Conservation (phyloP, 2,113 vertebrate species). For the Solenodon paradoxus region DNA sequence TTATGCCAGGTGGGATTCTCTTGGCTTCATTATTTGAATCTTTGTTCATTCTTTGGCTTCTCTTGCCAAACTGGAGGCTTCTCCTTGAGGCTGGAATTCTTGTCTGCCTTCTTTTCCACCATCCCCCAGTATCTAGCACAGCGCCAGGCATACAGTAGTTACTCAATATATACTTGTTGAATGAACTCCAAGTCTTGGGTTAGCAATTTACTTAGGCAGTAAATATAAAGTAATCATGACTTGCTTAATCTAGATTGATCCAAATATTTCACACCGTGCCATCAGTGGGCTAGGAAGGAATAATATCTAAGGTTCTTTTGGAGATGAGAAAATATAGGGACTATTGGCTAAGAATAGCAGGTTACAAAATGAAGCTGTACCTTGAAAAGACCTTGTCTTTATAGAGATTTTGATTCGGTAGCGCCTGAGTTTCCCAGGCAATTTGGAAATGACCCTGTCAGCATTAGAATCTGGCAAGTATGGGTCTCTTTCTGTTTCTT, state of each 20-base stretch:
- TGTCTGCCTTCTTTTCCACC: not conserved
- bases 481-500: not conserved
- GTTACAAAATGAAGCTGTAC: not conserved
- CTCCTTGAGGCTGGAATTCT: not conserved
- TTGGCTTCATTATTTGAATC: not conserved
- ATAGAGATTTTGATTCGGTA: not conserved
- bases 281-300: not conserved
- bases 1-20: not conserved
- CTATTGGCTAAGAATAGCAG: not conserved
- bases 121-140: not conserved
- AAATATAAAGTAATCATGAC: not conserved
- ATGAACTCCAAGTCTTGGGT: slow-evolving; percentile 6
- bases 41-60: not conserved
- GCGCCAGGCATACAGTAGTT: not conserved
- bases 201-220: slow-evolving; percentile 6
- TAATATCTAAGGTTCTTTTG: not conserved
- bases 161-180: not conserved
- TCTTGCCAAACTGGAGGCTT: not conserved
- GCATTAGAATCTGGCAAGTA: not conserved
- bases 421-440: not conserved
- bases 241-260: not conserved
- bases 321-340: not conserved
- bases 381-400: not conserved
- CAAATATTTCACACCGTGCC: not conserved
- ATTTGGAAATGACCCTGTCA: not conserved